phyloP scores from a whole-genome alignment of 2,888 invertebrate genomes.

The Spatulosminthurus flaviceps region DNA sequence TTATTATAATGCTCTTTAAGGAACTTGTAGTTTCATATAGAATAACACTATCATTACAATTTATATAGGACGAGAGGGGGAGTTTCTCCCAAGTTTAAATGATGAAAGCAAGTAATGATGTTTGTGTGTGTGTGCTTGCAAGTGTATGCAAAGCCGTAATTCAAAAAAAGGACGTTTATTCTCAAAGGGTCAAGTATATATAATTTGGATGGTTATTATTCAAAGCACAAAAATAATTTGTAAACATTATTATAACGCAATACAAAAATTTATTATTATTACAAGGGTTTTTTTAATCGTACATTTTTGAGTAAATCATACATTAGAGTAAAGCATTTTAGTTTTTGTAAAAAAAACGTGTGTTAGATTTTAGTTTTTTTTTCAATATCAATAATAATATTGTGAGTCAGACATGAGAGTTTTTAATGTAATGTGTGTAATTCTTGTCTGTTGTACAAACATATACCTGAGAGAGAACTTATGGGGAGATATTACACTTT shows the following conservation, averaged over 20 bases:
- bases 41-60: no score
- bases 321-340: neutral
- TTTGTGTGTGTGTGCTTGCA: no score
- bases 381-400: neutral
- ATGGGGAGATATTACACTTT: conserved; percentile 19
- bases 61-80: no score
- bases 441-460: conserved; percentile 25
- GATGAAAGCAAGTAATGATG: no score
- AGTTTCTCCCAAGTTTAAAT: no score
- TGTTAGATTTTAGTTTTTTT: neutral
- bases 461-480: conserved; percentile 24
- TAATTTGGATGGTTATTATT: neutral
- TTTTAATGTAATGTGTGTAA: no score
- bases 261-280: no score
- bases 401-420: neutral
- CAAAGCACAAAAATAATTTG: neutral
- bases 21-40: conserved; percentile 6
- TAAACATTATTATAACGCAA: conserved; percentile 1
- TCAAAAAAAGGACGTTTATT: no score
- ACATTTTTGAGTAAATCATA: neutral
- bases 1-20: neutral
- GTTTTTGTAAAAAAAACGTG: neutral
- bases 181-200: no score
- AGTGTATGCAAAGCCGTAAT: no score
- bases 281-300: no score